Percentiles rank a stretch among this genome's conserved stretches.
Evolutionary conservation across 2,113 vertebrate genomes (phyloP).

Genomic region (Pan troglodytes): NHGRI_mPanTro3-v2.1_pri NC_072414.2:35355001-35355500

Average conservation of each 20-base stretch:
- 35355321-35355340: constrained; percentile 19
- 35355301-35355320: not conserved
- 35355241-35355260: constrained; percentile 94
- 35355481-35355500: not conserved
- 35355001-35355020: not conserved
- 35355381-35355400: not conserved
- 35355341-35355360: constrained; percentile 28
- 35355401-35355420: constrained; percentile 44
- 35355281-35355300: not conserved
- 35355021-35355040: not conserved
- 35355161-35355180: constrained; percentile 2
- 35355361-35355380: not conserved
- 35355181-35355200: constrained; percentile 87
- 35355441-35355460: not conserved
- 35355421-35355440: not conserved
- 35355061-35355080: not conserved
- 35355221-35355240: constrained; percentile 98
- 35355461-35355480: not conserved
- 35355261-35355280: constrained; percentile 52
- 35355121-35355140: constrained; percentile 17
- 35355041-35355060: not conserved
- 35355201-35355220: constrained; percentile 97
- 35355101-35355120: constrained; percentile 6
- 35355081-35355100: constrained; percentile 13
- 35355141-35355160: not conserved